Evolutionary conservation across 2,888 invertebrate species (phyloP), one percentile per base, ranked within the genome.

Genomic region (Synanthedon tipuliformis): DNA sequence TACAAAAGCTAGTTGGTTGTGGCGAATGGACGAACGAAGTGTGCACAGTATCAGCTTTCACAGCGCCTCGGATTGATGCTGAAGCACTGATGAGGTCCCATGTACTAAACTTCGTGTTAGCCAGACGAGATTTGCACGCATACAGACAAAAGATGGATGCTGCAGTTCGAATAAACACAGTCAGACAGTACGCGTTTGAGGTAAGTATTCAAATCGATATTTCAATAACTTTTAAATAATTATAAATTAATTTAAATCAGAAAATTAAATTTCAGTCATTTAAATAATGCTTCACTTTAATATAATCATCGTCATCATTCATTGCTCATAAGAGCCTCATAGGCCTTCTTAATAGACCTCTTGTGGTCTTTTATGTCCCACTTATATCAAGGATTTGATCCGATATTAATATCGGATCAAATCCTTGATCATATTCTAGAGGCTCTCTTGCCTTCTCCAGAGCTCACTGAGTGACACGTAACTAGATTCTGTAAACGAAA

Each of bases 161-260:
- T 56, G 94, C 97, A 1, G 86, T 98, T 1, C 88, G 94, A 27
- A 91, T 93, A 54, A 93, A 94, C 51, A 93, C 93, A 41, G 91
- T 95, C 69, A 81, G 96, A 56, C 94, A 97, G 65, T 92, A 94
- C 78, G 94, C 96, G 1, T 92, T 98, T 89, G 96, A 97, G 89
- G 92, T 92, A 56, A 62, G 50, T 49, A 41, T n/a, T 41, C 4
- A n/a, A 41, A n/a, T 41, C 4, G 12, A 41, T 41, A n/a, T 41
- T 41, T 10, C n/a, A 41, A 41, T n/a, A 12, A 41, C 12, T 23
- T 23, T 23, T 23, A 23, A 23, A 23, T 23, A 23, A 12, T 41
- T 41, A 12, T 41, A 41, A 41, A 41, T n/a, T n/a, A 41, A 41
- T 41, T 41, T 41, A 41, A n/a, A 41, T 41, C 41, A 12, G 12